Base-by-base conservation (phyloP, 2,888 invertebrate species). In the Hypolimnas misippus region DNA sequence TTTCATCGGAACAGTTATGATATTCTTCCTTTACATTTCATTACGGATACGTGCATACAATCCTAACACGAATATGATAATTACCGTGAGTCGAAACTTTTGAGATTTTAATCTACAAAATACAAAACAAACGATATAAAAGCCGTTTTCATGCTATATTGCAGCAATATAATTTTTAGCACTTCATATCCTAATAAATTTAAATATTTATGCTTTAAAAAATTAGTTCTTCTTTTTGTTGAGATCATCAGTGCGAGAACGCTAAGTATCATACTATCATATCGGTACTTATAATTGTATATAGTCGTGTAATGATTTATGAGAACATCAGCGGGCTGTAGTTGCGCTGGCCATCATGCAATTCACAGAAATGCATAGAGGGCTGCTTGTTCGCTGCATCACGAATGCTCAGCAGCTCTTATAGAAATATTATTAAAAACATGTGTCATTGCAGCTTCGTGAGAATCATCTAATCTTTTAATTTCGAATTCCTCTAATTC, bases 1-100 rank as follows among this genome's bases (percentile, higher is more conserved):
- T 84, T 84, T 91, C 87, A 90, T 89, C 78, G 74, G 73, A 85
- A 87, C 87, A 83, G 87, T 90, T 91, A 92, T 92, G 86, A 92
- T 89, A 89, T 91, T 87, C 86, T 86, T 89, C 88, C 90, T 88
- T 75, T 78, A 79, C 73, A 72, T 77, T 82, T 79, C 79, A 82
- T 81, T 72, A 75, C 66, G 54, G 66, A 57, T 79, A 84, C 89
- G 87, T 89, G 88, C 71, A 74, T 78, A 76, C 73, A 78, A 86
- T 88, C 71, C 77, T 76, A 83, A 86, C 77, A 78, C 62, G 74
- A 73, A 78, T 83, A 87, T 87, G 84, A 73, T 83, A 69, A 69
- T 67, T 67, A 62, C 56, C 54, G 54, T 63, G 60, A 55, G 63
- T 61, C 40, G 51, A 58, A 44, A 65, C 17, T 62, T 46, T 46